These are phyloP conservation scores for Melipona beecheii DNA, from an alignment of 2,888 invertebrate species.

Conservation along the genomic window DNA sequence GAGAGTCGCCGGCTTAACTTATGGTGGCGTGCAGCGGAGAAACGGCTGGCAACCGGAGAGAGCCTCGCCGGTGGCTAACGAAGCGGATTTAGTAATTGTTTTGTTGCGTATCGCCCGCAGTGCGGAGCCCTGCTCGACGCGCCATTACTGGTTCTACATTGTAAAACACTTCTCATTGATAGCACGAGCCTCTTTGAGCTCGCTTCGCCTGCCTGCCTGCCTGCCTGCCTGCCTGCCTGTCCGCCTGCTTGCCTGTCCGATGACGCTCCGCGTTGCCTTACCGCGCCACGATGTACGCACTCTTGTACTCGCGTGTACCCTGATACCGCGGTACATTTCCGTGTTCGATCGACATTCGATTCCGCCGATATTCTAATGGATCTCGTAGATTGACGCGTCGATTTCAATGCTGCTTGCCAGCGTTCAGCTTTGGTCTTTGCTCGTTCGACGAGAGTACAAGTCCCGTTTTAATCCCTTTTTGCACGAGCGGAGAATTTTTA, in stretches of 20 bases:
- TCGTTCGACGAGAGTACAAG: no score
- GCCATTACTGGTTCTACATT: constrained; percentile 75
- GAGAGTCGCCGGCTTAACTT: constrained; percentile 60
- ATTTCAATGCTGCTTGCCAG: no score
- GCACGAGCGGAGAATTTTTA: no score
- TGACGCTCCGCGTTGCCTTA: constrained; percentile 39
- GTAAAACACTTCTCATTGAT: constrained; percentile 79
- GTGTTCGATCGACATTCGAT: constrained; percentile 2
- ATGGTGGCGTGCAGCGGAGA: constrained; percentile 64
- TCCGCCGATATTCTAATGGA: constrained; percentile 20
- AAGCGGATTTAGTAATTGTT: constrained; percentile 76
- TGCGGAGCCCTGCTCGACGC: constrained; percentile 57
- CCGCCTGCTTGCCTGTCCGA: constrained; percentile 14
- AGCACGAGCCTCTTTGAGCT: constrained; percentile 56
- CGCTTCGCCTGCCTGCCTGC: background rate
- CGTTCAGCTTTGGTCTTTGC: no score
- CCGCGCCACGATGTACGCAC: constrained; percentile 24
- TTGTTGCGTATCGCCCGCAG: constrained; percentile 67
- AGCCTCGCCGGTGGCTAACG: constrained; percentile 65
- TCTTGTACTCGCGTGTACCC: constrained; percentile 1
- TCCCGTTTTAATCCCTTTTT: no score
- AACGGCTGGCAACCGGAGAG: constrained; percentile 39
- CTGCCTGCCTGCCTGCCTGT: constrained; percentile 4
- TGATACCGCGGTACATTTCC: constrained; percentile 25
- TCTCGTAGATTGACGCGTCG: background rate